These are phyloP conservation scores for Ploceus nigricollis DNA, from an alignment of 2,113 vertebrate species.

Conservation along the genomic window DNA sequence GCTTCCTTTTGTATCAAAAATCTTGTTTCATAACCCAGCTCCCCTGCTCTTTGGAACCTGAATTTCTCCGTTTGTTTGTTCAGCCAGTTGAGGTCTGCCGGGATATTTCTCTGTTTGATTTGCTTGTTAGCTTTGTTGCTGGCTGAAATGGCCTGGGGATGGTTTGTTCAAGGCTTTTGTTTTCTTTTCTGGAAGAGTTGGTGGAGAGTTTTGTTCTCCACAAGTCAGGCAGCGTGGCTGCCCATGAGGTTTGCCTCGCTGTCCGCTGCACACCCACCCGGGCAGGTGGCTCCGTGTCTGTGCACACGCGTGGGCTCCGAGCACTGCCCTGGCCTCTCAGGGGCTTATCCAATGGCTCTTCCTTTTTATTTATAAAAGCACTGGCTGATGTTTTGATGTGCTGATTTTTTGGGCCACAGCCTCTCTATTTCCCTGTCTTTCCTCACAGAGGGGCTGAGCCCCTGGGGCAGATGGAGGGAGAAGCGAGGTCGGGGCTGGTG, in stretches of 20 bases:
- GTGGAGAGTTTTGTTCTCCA: not conserved
- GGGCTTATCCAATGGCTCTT: too few species aligned
- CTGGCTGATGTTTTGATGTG: not conserved
- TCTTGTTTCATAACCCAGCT: constrained; percentile 27
- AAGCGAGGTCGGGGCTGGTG: not conserved
- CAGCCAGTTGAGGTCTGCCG: constrained; percentile 26
- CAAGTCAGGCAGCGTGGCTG: fast-evolving
- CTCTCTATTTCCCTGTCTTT: not conserved
- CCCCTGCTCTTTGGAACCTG: constrained; percentile 44
- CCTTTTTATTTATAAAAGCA: not conserved
- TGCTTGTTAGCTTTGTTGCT: constrained; percentile 2
- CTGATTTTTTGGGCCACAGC: not conserved
- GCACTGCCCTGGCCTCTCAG: fast-evolving
- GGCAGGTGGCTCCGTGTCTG: fast-evolving
- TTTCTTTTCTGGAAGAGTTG: not conserved
- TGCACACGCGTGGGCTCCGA: fast-evolving
- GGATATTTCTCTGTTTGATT: constrained; percentile 50
- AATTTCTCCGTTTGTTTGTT: constrained; percentile 29
- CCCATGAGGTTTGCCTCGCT: not conserved
- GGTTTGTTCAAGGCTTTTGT: constrained; percentile 12
- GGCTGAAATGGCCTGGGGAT: not conserved
- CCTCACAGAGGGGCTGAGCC: not conserved
- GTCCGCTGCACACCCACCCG: fast-evolving
- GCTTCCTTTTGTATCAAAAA: constrained; percentile 50
- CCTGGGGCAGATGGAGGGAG: not conserved